Evolutionary conservation across 2,888 invertebrate genomes (phyloP), one percentile per base, ranked within the genome.

Genomic region (Endomychus coccineus): DNA sequence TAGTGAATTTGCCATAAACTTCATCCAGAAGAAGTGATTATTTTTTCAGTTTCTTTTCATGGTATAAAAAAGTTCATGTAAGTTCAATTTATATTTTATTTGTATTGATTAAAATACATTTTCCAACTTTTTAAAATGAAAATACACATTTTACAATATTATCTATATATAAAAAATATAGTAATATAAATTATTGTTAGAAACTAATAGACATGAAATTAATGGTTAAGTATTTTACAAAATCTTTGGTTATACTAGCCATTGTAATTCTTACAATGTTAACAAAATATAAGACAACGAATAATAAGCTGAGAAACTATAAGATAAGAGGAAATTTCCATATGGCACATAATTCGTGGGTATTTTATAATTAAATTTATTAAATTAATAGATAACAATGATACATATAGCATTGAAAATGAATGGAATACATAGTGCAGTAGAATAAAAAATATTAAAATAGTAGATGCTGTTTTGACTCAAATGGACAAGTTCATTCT

Each of bases 201-300:
- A 48, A 43, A 48, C 44, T 51, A 55, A 48, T 51, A 51, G 50
- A 51, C 49, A 40, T 36, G 46, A 50, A 46, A 48, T 40, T 46
- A 44, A 53, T 54, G 55, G 56, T 55, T 59, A 51, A 49, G 56
- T 60, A 64, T 64, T 56, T 59, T 64, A 64, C 64, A 64, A 45
- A 49, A 46, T 66, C 66, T 67, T 67, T 67, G 66, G 66, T 66
- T 61, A 61, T 58, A 62, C 66, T 65, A 67, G 66, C 66, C 65
- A 62, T 55, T 52, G 53, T 51, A 47, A 53, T 50, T 49, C 45
- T 44, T 51, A 45, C 45, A 45, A 21, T 14, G 45, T 48, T 49
- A 54, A 43, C 48, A 52, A 52, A 49, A 49, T 48, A 45, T 46
- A 37, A 29, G 27, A 41, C 34, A 41, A 42, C 30, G 31, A 49